Base-by-base conservation (phyloP, 2,113 vertebrate genomes). In the Ochotona curzoniae region DNA sequence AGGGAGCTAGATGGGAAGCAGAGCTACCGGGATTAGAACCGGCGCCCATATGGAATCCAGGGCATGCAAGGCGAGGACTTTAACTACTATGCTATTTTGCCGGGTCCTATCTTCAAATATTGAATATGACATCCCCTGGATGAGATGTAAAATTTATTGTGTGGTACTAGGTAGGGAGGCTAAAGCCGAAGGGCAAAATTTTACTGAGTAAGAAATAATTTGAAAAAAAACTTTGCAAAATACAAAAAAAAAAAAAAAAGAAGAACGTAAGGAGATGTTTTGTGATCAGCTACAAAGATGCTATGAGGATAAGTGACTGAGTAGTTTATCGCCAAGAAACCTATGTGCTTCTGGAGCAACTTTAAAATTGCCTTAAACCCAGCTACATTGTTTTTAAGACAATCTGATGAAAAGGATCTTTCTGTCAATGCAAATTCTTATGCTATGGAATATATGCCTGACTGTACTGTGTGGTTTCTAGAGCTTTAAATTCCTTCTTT, bases 151-250 rank as follows among this genome's bases (percentile, higher is more conserved):
- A 23, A 28, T 85, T 70, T 78, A 30, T 18, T 74, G 15, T 54
- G 8, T 51, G 49, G 32, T 75, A 89, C 12, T 13, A 28, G 26
- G 32, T 21, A 7, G n/a, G 49, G 12, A 84, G 25, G 17, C 12
- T n/a, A 83, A 70, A 49, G 78, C 26, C 79, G 78, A 91, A 7
- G 73, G 38, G 38, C 6, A 79, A 91, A 70, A 4, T 85, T 73
- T 90, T 82, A 91, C 47, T 70, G 14, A 90, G 47, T 49, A 44
- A 82, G 44, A 88, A 54, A 66, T 75, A 66, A 82, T 86, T 94
- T 47, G 60, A 57, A 49, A 75, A 38, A 80, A 96, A 28, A 74
- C 5, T 18, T 60, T 69, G 3, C 12, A 73, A 83, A 54, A 75
- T 78, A 74, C 5, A 44, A 44, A 44, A 44, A 44, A 44, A 44